Evolutionary conservation across 2,888 invertebrate species (phyloP).

Genomic region (Pseudococcus viburni): DNA sequence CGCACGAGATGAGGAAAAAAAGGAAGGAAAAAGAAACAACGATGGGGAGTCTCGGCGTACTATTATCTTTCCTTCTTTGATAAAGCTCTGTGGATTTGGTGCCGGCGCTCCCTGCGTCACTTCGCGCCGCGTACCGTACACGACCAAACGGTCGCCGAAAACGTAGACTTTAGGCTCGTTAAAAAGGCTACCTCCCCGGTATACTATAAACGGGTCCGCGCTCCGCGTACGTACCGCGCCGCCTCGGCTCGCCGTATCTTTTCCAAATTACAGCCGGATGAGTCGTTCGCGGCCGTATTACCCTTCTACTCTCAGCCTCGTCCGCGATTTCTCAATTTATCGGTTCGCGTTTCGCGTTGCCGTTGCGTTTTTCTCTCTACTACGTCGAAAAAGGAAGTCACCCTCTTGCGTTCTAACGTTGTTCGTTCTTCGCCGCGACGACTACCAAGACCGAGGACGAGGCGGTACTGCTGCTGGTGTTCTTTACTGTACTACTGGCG

Average conservation of each 20-base stretch:
- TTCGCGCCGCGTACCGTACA: background rate
- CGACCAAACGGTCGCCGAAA: constrained; percentile 64
- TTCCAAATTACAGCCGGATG: constrained; percentile 68
- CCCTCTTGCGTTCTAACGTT: constrained; percentile 39
- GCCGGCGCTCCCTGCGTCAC: background rate
- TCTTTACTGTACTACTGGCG: constrained; percentile 7
- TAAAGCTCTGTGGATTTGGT: constrained; percentile 39
- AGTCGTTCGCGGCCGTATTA: constrained; percentile 69
- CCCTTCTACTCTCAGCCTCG: constrained; percentile 20
- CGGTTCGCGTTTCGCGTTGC: constrained; percentile 65
- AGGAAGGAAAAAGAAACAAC: background rate
- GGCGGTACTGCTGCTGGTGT: background rate
- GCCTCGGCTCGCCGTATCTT: constrained; percentile 56
- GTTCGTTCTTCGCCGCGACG: background rate
- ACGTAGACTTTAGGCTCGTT: constrained; percentile 65
- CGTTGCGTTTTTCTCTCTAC: constrained; percentile 44
- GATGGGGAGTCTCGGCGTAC: constrained; percentile 5
- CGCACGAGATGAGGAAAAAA: background rate
- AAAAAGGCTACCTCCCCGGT: constrained; percentile 61
- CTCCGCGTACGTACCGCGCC: constrained; percentile 43
- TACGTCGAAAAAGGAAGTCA: constrained; percentile 61
- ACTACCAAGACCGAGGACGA: background rate
- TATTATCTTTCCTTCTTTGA: constrained; percentile 57
- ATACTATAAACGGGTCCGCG: constrained; percentile 48
- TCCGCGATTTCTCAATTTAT: constrained; percentile 65